Conservation (phyloP, 2,888 invertebrate species). For the Agrochola lychnidis region DNA sequence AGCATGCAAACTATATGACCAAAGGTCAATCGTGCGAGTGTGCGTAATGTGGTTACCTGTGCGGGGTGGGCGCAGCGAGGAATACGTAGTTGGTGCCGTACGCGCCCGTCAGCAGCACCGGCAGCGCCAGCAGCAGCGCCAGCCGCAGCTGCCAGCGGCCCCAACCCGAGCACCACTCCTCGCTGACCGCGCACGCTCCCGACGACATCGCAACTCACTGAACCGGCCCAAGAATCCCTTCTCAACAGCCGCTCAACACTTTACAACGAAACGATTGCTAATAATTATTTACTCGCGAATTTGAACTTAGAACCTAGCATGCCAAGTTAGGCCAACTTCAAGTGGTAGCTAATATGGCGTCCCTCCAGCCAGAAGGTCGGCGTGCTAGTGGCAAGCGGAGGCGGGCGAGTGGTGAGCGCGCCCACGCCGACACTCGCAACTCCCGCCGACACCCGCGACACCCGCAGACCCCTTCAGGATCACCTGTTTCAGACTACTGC, state of each 20-base stretch:
- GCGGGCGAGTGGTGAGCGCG: constrained; percentile 39
- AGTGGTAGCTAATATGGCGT: constrained; percentile 43
- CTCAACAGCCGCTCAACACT: not conserved
- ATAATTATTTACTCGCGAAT: constrained; percentile 24
- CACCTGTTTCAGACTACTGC: constrained; percentile 59
- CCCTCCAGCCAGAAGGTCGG: constrained; percentile 64
- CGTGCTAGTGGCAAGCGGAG: constrained; percentile 57
- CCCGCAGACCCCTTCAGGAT: constrained; percentile 66
- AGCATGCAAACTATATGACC: constrained; percentile 2
- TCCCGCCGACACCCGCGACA: constrained; percentile 30
- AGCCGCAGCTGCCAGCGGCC: constrained; percentile 86
- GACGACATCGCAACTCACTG: constrained; percentile 56
- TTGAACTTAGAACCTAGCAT: constrained; percentile 1
- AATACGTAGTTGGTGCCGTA: constrained; percentile 88
- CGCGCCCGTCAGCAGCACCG: constrained; percentile 84
- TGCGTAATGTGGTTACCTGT: constrained; percentile 75
- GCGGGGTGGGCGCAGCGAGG: constrained; percentile 82
- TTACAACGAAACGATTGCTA: constrained; percentile 1
- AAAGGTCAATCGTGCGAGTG: not conserved
- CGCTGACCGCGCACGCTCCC: constrained; percentile 65
- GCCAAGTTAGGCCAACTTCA: constrained; percentile 13
- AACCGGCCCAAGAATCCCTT: not conserved
- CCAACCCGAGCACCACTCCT: constrained; percentile 82
- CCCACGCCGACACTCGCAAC: constrained; percentile 42
- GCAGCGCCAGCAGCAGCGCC: constrained; percentile 85